Conservation (phyloP, 2,797 vertebrate species). For the Carduelis carduelis region DNA sequence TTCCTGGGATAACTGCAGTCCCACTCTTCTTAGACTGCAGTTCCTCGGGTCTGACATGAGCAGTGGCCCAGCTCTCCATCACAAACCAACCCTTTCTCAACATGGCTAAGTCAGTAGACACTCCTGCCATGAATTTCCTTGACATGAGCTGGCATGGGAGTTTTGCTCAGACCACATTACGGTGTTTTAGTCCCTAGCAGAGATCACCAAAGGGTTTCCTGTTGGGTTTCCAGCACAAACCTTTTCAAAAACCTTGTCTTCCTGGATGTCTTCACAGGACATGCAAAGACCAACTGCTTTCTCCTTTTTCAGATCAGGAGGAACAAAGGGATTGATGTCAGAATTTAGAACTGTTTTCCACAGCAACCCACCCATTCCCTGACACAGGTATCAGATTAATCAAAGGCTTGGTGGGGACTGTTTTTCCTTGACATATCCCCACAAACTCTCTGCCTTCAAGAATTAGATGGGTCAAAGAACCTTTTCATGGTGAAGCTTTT, state of each 20-base stretch:
- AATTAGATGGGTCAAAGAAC: not conserved
- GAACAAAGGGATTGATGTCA: not conserved
- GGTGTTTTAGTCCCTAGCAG: not conserved
- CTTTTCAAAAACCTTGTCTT: not conserved
- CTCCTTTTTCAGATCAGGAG: not conserved
- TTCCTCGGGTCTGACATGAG: not conserved
- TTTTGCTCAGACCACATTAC: not conserved
- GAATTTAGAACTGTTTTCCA: not conserved
- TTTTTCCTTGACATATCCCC: not conserved
- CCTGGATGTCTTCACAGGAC: not conserved
- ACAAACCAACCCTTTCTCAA: not conserved
- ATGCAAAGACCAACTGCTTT: not conserved
- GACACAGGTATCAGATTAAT: not conserved
- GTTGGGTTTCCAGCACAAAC: not conserved
- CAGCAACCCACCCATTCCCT: not conserved
- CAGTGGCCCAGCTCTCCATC: not conserved
- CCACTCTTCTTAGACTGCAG: fast-evolving
- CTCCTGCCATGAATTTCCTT: not conserved
- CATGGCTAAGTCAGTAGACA: not conserved
- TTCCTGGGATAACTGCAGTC: not conserved
- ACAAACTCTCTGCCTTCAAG: not conserved
- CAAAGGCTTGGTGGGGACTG: not conserved
- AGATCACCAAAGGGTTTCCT: not conserved
- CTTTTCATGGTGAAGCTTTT: not conserved
- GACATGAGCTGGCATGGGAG: not conserved